Evolutionary conservation across 35 echinoderm and acorn worm genomes (phyloP).

Genomic region (Strongylocentrotus purpuratus): DNA sequence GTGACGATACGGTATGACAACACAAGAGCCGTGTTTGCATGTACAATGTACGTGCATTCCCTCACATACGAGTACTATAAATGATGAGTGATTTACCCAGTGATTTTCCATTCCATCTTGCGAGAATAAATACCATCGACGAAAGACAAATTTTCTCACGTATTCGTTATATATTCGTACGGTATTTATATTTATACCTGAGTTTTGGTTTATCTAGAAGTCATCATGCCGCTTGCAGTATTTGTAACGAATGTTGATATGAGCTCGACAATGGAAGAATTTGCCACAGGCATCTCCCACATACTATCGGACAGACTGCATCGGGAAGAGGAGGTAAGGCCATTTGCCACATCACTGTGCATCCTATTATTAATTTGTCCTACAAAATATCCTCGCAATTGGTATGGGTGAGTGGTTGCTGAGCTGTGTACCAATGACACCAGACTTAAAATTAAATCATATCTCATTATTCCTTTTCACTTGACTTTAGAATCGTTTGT

Average conservation of each 20-base stretch:
- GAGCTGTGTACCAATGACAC: not conserved
- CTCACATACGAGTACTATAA: not conserved
- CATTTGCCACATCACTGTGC: not conserved
- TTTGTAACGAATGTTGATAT: slow-evolving; percentile 1
- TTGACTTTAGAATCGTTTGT: too few species aligned
- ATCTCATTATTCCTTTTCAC: not conserved
- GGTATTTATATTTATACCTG: not conserved
- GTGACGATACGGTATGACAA: not conserved
- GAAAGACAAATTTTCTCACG: not conserved
- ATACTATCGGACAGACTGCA: not conserved
- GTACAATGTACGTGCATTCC: not conserved
- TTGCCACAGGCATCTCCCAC: not conserved
- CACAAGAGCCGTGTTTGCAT: not conserved
- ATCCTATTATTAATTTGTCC: not conserved
- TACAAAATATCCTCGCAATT: not conserved
- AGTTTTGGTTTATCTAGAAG: not conserved
- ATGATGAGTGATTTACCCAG: not conserved
- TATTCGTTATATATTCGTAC: not conserved
- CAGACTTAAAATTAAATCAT: not conserved
- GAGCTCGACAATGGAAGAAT: not conserved
- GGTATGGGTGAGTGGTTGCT: too few species aligned
- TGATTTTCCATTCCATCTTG: not conserved
- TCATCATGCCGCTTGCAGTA: not conserved
- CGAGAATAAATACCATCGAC: not conserved
- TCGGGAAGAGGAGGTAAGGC: slow-evolving; percentile 15